Evolutionary conservation across 2,888 invertebrate species (phyloP).

Genomic region (Malachius bipustulatus): DNA sequence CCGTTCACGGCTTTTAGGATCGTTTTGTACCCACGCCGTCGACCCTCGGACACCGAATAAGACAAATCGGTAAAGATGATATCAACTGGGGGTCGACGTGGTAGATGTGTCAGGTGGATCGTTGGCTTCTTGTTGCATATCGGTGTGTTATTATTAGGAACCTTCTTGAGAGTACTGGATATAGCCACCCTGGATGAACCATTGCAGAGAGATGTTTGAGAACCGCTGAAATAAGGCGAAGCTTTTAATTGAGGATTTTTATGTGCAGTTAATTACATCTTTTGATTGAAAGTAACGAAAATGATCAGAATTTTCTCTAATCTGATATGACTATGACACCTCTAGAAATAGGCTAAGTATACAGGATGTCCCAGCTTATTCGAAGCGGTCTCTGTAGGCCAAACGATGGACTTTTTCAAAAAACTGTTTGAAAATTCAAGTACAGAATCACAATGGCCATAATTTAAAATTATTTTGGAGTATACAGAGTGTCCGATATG

Average conservation of each 20-base stretch:
- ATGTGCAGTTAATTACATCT: no score
- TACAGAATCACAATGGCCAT: no score
- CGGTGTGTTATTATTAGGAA: conserved; percentile 61
- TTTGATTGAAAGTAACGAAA: no score
- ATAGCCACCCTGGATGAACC: conserved; percentile 41
- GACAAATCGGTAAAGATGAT: conserved; percentile 80
- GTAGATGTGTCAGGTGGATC: conserved; percentile 67
- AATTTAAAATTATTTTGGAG: no score
- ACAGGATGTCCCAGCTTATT: no score
- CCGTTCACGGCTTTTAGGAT: conserved; percentile 78
- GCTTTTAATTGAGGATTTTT: conserved; percentile 5
- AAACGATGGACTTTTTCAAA: no score
- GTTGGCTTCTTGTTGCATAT: conserved; percentile 60
- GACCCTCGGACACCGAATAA: conserved; percentile 78
- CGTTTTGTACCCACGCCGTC: conserved; percentile 70
- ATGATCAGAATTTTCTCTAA: no score
- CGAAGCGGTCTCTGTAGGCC: no score
- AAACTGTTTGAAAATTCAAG: no score
- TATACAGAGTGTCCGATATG: no score
- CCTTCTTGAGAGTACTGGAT: conserved; percentile 44
- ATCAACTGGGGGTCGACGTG: conserved; percentile 78
- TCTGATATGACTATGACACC: no score
- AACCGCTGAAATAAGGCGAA: conserved; percentile 45
- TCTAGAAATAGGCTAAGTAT: no score
- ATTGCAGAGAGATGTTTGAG: conserved; percentile 63